A percentile compares a stretch with the other conserved stretches of the same genome.
Conservation (phyloP, 2,888 invertebrate genomes). For the Gari tellinella region DNA sequence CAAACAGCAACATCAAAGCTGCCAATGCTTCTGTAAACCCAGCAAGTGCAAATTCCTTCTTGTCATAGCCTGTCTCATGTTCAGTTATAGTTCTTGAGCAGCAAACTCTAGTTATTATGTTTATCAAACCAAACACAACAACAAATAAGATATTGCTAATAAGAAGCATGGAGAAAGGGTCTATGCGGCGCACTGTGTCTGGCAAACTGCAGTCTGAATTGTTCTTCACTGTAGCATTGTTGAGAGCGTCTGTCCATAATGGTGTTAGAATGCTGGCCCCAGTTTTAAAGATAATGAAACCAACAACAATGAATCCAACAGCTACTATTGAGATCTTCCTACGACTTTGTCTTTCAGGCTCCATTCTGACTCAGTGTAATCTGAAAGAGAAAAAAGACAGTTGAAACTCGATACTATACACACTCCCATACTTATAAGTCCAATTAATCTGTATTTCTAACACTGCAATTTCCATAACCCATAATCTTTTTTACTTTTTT, state of each 20-base stretch:
- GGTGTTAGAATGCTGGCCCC: conserved; percentile 62
- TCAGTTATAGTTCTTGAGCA: conserved; percentile 47
- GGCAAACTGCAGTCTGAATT: conserved; percentile 13
- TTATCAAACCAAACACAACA: conserved; percentile 42
- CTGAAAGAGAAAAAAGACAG: no score
- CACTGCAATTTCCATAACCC: no score
- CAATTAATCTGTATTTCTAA: no score
- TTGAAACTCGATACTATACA: no score
- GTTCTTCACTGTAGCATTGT: conserved; percentile 34
- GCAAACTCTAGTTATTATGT: conserved; percentile 43
- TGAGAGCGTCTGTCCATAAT: conserved; percentile 56
- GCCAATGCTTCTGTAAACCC: conserved; percentile 71
- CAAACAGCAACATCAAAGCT: conserved; percentile 65
- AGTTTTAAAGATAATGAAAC: conserved; percentile 31
- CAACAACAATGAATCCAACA: neutral
- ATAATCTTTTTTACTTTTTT: no score
- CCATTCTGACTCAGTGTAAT: no score
- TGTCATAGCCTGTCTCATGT: conserved; percentile 57
- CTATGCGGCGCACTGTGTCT: conserved; percentile 38
- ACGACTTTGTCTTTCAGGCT: no score
- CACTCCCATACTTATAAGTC: no score
- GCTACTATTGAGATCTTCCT: no score
- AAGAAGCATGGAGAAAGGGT: conserved; percentile 57
- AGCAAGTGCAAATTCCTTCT: conserved; percentile 63
- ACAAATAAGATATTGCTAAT: conserved; percentile 54